Evolutionary conservation across 1,140 invertebrate genomes (phyloP).

Genomic region (Penaeus japonicus): DNA sequence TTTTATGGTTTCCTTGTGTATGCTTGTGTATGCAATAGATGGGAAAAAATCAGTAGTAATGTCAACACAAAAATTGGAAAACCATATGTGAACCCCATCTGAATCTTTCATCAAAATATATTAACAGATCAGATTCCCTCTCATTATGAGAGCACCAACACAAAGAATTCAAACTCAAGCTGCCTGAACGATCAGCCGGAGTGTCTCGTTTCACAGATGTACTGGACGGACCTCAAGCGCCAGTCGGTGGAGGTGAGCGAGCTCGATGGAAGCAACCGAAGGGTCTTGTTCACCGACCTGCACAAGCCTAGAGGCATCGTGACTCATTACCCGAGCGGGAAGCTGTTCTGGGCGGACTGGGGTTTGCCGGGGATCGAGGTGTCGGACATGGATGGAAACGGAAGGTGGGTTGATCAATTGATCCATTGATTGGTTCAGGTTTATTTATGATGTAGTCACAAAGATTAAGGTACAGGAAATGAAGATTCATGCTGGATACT

Average conservation of each 20-base stretch:
- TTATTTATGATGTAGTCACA: too few species aligned
- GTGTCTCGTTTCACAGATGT: constrained; percentile 69
- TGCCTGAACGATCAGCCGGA: neutral
- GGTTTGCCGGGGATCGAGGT: constrained; percentile 71
- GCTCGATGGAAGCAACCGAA: constrained; percentile 66
- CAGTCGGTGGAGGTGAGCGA: constrained; percentile 65
- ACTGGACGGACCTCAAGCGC: constrained; percentile 81
- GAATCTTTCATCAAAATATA: too few species aligned
- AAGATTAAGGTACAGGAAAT: neutral
- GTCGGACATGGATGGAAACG: constrained; percentile 85
- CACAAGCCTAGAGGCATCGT: constrained; percentile 82
- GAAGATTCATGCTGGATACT: too few species aligned
- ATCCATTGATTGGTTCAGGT: neutral
- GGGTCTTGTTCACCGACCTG: constrained; percentile 80
- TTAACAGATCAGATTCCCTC: too few species aligned
- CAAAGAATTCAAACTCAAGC: neutral
- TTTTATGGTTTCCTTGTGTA: too few species aligned
- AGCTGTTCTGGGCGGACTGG: constrained; percentile 98
- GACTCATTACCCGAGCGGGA: constrained; percentile 76
- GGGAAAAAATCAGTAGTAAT: too few species aligned
- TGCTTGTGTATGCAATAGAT: too few species aligned
- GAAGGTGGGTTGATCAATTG: constrained; percentile 52
- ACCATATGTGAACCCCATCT: too few species aligned
- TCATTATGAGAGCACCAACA: too few species aligned
- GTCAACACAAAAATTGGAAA: too few species aligned